Conservation (phyloP, 2,113 vertebrate species). For the Platysternon megacephalum region DNA sequence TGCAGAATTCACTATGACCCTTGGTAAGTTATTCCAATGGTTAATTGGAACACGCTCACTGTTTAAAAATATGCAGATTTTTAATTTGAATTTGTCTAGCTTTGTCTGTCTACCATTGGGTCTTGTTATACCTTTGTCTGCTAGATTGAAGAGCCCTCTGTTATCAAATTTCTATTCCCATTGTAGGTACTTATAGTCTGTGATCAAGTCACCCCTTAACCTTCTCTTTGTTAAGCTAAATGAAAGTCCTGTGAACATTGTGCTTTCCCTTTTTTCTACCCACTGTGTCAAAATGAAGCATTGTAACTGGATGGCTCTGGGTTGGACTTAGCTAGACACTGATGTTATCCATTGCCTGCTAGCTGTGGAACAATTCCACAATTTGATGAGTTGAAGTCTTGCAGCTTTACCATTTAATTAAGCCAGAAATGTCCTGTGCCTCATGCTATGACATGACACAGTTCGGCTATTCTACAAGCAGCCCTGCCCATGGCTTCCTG, state of each 20-base stretch:
- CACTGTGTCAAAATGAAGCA: not conserved
- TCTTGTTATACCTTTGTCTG: too few species aligned
- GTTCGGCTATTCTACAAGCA: not conserved
- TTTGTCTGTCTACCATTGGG: too few species aligned
- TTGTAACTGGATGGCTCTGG: not conserved
- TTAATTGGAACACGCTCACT: too few species aligned
- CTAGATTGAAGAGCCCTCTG: too few species aligned
- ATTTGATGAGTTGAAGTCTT: not conserved
- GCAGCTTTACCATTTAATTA: not conserved
- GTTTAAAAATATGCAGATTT: too few species aligned
- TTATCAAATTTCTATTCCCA: too few species aligned
- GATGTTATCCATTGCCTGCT: not conserved
- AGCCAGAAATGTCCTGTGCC: not conserved
- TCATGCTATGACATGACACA: not conserved
- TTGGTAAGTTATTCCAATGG: too few species aligned
- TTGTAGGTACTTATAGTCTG: not conserved
- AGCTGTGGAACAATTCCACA: fast-evolving
- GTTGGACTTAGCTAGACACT: not conserved
- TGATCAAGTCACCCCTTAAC: not conserved
- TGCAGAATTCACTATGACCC: too few species aligned
- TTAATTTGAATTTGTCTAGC: too few species aligned
- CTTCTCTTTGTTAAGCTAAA: not conserved
- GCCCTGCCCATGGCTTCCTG: not conserved
- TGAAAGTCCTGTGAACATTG: not conserved
- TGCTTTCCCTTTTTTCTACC: not conserved